These are phyloP conservation scores for Tipula confusa DNA, from an alignment of 2,888 invertebrate genomes.

Conservation along the genomic window DNA sequence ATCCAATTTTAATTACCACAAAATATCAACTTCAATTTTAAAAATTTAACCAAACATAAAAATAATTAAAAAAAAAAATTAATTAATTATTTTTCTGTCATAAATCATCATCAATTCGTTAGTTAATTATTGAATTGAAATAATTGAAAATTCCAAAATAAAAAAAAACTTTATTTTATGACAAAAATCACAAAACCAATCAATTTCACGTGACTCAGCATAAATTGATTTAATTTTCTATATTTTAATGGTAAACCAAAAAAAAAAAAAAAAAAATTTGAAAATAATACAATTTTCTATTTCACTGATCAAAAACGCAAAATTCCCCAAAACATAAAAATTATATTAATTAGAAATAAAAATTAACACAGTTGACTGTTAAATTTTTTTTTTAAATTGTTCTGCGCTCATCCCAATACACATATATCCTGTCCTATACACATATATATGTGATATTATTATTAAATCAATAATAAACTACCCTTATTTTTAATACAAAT, in stretches of 20 bases:
- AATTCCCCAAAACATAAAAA: neutral
- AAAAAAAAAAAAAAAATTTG: neutral
- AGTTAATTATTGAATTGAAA: conserved; percentile 25
- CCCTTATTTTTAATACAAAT: neutral
- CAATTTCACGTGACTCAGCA: conserved; percentile 20
- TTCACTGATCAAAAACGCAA: conserved; percentile 13
- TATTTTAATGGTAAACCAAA: neutral
- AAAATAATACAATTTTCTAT: conserved; percentile 12
- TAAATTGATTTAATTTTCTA: neutral
- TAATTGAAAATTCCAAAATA: neutral
- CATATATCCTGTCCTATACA: neutral
- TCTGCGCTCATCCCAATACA: neutral
- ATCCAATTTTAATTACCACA: conserved; percentile 12
- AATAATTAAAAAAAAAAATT: neutral
- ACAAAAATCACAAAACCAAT: conserved; percentile 25
- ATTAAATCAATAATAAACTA: conserved; percentile 15
- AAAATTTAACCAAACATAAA: conserved; percentile 8
- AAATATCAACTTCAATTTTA: conserved; percentile 21
- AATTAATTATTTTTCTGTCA: conserved; percentile 25
- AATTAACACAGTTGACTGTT: neutral
- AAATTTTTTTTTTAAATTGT: neutral
- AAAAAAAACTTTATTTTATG: neutral
- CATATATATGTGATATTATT: neutral
- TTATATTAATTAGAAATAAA: neutral
- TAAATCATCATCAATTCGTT: conserved; percentile 25